Base-by-base conservation (phyloP, 2,888 invertebrate species). In the Dryocosmus kuriphilus region DNA sequence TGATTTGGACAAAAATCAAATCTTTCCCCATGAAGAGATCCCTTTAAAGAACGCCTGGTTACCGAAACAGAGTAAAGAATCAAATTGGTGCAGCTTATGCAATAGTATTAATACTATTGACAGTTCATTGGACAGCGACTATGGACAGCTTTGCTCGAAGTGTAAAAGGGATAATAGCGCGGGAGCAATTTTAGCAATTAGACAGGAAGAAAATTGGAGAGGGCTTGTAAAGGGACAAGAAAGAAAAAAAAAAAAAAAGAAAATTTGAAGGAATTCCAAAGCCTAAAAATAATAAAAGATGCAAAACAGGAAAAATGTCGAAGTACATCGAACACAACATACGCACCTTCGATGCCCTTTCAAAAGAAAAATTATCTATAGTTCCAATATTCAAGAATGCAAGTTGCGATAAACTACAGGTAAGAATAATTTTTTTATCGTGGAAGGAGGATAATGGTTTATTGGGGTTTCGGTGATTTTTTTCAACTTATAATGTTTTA, bases 341-440 rank as follows among this genome's bases (percentile, higher is more conserved):
- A 2, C 2, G 4, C 5, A 57, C 57, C 8, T 57, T 57, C 7
- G 57, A 9, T 7, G 57, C 57, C 2, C 57, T 57, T 19, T n/a
- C 8, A 2, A 11, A 57, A n/a, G 57, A 57, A 22, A n/a, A 2
- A 57, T n/a, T 57, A n/a, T 6, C 8, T n/a, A 57, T n/a, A 57
- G 57, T 57, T 57, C 57, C 57, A 2, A 57, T 57, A 2, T 22
- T 57, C 8, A 57, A 57, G 22, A 57, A 57, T 57, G 57, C 57
- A 57, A n/a, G n/a, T n/a, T n/a, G n/a, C n/a, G 57, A 57, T 9
- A 57, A 57, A 22, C n/a, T 57, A n/a, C 57, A 57, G 57, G 57
- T 57, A n/a, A 57, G 32, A 32, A 32, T 32, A 32, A 5, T n/a
- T 32, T 32, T 32, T 32, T n/a, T n/a, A n/a, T n/a, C n/a, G n/a